Evolutionary conservation across 2,113 vertebrate genomes (phyloP).

Genomic region (Pyrgilauda ruficollis): DNA sequence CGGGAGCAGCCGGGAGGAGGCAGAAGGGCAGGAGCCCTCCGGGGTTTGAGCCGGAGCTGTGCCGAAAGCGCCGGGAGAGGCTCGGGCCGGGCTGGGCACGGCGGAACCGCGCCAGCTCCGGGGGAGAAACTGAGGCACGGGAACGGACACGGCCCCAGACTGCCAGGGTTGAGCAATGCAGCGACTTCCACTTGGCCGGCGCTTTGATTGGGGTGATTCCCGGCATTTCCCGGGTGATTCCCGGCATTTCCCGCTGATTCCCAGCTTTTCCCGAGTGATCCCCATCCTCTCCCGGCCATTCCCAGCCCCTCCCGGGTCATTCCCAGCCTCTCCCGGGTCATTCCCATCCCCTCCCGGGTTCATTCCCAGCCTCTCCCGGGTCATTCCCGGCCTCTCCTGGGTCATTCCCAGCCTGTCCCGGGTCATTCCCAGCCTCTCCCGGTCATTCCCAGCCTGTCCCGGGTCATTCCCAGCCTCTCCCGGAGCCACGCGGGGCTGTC

Average conservation of each 20-base stretch:
- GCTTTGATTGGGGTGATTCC: accelerated
- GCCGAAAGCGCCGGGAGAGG: neutral
- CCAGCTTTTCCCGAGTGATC: too few relatives aligned
- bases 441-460: neutral
- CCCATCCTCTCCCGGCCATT: neutral
- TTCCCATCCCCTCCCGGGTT: neutral
- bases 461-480: neutral
- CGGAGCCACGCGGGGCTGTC: accelerated
- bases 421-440: neutral
- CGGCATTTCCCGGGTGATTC: neutral
- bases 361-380: neutral
- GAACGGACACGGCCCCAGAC: accelerated
- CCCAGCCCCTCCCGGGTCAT: neutral
- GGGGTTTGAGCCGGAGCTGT: accelerated
- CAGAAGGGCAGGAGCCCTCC: neutral
- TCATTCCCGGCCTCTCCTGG: neutral
- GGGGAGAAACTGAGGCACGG: conserved; percentile 18
- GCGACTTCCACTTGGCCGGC: neutral
- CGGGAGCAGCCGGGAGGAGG: neutral
- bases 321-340: neutral
- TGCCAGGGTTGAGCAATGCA: neutral
- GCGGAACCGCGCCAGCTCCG: accelerated
- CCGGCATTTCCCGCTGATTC: neutral
- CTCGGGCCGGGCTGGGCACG: accelerated
- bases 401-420: neutral